Evolutionary conservation across 2,888 invertebrate species (phyloP).

Genomic region (Anthoptus insignis): DNA sequence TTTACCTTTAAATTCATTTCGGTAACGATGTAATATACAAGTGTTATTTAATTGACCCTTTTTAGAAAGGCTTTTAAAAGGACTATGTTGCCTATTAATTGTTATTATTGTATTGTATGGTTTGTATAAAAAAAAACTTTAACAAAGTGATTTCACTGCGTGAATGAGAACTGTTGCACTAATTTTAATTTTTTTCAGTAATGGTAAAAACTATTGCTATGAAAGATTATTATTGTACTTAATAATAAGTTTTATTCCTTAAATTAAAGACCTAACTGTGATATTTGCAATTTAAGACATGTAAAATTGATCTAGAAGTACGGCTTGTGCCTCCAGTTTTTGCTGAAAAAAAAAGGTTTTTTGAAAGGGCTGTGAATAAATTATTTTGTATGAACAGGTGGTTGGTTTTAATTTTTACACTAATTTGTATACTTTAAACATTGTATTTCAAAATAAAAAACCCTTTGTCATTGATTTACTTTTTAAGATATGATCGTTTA

Average conservation of each 20-base stretch:
- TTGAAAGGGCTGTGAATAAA: no score
- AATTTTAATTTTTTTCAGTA: slow-evolving; percentile 29
- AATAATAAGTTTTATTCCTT: slow-evolving; percentile 21
- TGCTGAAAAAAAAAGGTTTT: no score
- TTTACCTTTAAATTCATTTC: no score
- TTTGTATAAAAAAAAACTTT: slow-evolving; percentile 28
- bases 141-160: slow-evolving; percentile 32
- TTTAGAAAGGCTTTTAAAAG: slow-evolving; percentile 32
- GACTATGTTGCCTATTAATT: slow-evolving; percentile 28
- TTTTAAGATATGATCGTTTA: no score
- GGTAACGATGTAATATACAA: slow-evolving; percentile 15
- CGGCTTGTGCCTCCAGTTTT: no score
- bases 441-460: no score
- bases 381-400: no score
- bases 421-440: no score
- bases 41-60: slow-evolving; percentile 29
- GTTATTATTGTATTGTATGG: slow-evolving; percentile 29
- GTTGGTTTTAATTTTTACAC: no score
- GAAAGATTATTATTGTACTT: slow-evolving; percentile 18
- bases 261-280: slow-evolving; percentile 24
- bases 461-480: no score
- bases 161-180: slow-evolving; percentile 29
- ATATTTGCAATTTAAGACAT: no score
- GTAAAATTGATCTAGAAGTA: no score
- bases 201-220: slow-evolving; percentile 19